Evolutionary conservation across 1,140 invertebrate genomes (phyloP).

Genomic region (Drosophila takahashii): DNA sequence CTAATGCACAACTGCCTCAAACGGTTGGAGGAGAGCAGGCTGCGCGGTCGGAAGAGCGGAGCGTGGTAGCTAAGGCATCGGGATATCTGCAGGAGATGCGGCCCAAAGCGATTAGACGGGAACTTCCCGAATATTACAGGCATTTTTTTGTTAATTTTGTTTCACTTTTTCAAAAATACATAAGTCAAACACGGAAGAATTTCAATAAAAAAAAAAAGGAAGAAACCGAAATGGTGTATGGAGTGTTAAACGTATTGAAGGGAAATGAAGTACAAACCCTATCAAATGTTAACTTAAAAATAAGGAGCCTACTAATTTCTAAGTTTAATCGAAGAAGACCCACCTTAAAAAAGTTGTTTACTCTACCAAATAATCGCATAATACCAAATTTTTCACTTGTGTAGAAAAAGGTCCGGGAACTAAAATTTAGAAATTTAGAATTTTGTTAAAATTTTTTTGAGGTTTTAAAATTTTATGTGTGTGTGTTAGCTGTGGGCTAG

Average conservation of each 20-base stretch:
- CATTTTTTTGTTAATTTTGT: constrained; percentile 26
- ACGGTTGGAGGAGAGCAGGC: neutral
- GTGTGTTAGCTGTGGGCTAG: constrained; percentile 2
- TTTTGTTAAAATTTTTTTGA: constrained; percentile 2
- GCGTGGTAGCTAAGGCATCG: constrained; percentile 57
- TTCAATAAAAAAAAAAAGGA: neutral
- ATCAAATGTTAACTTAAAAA: neutral
- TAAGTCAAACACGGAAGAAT: constrained; percentile 6
- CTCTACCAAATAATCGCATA: constrained; percentile 60
- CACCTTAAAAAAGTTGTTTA: constrained; percentile 38
- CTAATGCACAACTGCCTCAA: constrained; percentile 33
- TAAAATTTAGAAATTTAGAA: constrained; percentile 24
- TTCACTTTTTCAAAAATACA: neutral
- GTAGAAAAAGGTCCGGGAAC: neutral
- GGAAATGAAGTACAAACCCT: neutral
- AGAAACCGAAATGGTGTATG: constrained; percentile 20
- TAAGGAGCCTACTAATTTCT: constrained; percentile 12
- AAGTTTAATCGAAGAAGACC: too few species aligned
- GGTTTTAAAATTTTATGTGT: constrained; percentile 3
- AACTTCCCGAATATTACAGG: constrained; percentile 8
- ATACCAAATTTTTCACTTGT: constrained; percentile 17
- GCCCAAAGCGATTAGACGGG: constrained; percentile 28
- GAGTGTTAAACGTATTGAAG: neutral
- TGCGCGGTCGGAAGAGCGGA: constrained; percentile 44
- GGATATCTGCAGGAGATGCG: constrained; percentile 60